phyloP scores from a whole-genome alignment of 1,140 invertebrate species.

The Sycophila sp. region DNA sequence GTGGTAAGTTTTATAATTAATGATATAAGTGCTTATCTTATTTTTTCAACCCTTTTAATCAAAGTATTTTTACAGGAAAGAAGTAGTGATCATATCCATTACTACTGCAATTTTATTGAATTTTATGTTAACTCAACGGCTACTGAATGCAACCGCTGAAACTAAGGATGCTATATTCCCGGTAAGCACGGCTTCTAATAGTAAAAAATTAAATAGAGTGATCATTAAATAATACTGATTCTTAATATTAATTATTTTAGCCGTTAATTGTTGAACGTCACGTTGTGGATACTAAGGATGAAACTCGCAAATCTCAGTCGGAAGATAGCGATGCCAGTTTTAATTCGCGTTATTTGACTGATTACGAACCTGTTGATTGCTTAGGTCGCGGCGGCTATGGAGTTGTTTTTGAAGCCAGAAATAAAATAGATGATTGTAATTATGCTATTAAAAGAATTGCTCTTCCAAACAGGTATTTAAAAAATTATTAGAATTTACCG shows the following conservation, averaged over 20 bases:
- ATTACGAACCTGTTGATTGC: conserved; percentile 86
- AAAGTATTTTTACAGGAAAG: conserved; percentile 70
- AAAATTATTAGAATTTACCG: neutral
- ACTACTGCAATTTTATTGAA: conserved; percentile 73
- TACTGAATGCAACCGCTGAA: conserved; percentile 44
- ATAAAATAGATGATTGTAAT: conserved; percentile 92
- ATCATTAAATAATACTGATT: neutral
- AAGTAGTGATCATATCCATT: conserved; percentile 77
- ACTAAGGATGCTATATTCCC: conserved; percentile 49
- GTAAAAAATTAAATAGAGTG: neutral
- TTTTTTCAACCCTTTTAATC: too few species aligned
- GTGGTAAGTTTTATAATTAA: conserved; percentile 72
- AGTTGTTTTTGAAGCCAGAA: conserved; percentile 94
- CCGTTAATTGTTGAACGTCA: conserved; percentile 61
- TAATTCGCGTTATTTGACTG: conserved; percentile 81
- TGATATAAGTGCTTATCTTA: too few species aligned
- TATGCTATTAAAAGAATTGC: conserved; percentile 97
- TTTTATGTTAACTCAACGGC: conserved; percentile 66
- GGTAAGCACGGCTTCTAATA: conserved; percentile 42
- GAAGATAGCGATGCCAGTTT: conserved; percentile 60
- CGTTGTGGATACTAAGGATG: conserved; percentile 53
- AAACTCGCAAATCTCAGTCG: conserved; percentile 37
- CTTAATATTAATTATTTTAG: conserved; percentile 37
- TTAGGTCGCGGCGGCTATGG: conserved; percentile 96
- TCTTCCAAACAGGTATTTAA: conserved; percentile 82